Base-by-base conservation (phyloP, 2,888 invertebrate genomes). In the Ptilodon capucinus region DNA sequence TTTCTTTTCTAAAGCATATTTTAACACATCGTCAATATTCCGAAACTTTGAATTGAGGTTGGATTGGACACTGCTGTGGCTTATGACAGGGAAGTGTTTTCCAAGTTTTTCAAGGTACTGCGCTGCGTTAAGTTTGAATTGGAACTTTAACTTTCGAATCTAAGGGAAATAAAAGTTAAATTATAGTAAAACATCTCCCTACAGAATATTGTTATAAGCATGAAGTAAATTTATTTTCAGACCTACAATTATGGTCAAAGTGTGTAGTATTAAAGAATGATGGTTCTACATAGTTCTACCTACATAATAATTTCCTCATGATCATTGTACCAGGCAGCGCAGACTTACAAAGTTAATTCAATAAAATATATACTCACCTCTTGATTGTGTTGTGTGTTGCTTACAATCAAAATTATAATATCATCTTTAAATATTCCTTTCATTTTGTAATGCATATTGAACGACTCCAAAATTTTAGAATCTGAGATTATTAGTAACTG, bases 101-200 rank as follows among this genome's bases (percentile, higher is more conserved):
- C 72, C 64, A 9, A 90, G 66, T 40, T 56, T 65, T 43, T 74
- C 46, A 14, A 85, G 56, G 46, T 75, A 79, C 28, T 71, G 52
- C 0, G 32, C 21, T 17, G 70, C 48, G 48, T 84, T 68, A 0
- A 45, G 42, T 59, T 73, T 77, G 38, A 90, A 65, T 77, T 77
- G 78, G 65, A 89, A 87, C 51, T 82, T 89, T 28, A 90, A 68
- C 76, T 87, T 90, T 25, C 84, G 62, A 0, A 84, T 60, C 86
- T 88, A 46, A n/a, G n/a, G n/a, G 28, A 71, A 68, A 30, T 23
- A 42, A 23, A 41, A 49, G 45, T 16, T n/a, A n/a, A n/a, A n/a
- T n/a, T n/a, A n/a, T n/a, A n/a, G n/a, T n/a, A n/a, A n/a, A n/a
- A n/a, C n/a, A n/a, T n/a, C n/a, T n/a, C n/a, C n/a, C n/a, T n/a